These are phyloP conservation scores for Oryzias curvinotus DNA, from an alignment of 2,113 vertebrate species.

Conservation along the genomic window DNA sequence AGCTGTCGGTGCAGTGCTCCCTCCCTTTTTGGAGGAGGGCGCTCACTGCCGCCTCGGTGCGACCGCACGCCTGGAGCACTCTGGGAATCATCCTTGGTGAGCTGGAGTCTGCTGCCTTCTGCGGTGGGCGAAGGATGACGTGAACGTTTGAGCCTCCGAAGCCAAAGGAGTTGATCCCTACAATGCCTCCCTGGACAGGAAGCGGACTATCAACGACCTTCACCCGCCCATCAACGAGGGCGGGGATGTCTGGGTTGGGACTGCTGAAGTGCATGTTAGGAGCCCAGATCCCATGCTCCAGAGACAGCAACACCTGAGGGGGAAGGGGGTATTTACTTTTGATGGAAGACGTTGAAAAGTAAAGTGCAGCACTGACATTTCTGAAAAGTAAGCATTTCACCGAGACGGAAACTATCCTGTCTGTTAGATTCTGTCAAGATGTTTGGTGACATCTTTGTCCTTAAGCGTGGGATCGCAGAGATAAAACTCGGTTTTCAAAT, in stretches of 20 bases:
- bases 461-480: too few species aligned
- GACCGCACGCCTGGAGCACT: slow-evolving; percentile 84
- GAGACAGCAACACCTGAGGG: slow-evolving; percentile 85
- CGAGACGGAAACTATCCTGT: too few species aligned
- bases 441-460: too few species aligned
- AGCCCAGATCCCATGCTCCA: slow-evolving; percentile 90
- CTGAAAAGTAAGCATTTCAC: too few species aligned
- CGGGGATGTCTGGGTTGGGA: slow-evolving; percentile 88
- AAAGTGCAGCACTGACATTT: too few species aligned
- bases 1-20: slow-evolving; percentile 66
- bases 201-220: slow-evolving; percentile 82
- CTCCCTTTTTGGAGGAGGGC: slow-evolving; percentile 77
- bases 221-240: slow-evolving; percentile 81
- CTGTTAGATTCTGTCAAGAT: too few species aligned
- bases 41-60: slow-evolving; percentile 83
- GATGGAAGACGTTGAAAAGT: too few species aligned
- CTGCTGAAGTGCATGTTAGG: slow-evolving; percentile 89
- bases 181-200: slow-evolving; percentile 84
- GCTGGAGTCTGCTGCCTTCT: background rate
- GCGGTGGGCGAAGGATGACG: slow-evolving; percentile 83
- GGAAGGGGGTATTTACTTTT: background rate
- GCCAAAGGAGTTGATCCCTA: slow-evolving; percentile 92
- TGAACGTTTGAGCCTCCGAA: slow-evolving; percentile 96
- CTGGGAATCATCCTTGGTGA: slow-evolving; percentile 55
- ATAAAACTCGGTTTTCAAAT: too few species aligned